Evolutionary conservation across 2,888 invertebrate genomes (phyloP).

Genomic region (Hydrotaea cyrtoneurina): DNA sequence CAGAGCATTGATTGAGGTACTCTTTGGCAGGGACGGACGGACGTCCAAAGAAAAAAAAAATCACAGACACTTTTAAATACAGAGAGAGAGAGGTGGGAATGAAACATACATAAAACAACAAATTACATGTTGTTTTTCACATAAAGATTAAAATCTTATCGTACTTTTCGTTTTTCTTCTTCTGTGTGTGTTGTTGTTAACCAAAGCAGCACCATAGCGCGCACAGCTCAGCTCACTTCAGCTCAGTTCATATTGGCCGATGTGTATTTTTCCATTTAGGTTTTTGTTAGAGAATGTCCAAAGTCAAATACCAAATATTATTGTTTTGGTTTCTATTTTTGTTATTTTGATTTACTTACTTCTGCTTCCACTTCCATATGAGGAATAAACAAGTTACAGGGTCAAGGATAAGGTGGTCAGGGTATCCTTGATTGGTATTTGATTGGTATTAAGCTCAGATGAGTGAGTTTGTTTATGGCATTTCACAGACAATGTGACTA

Average conservation of each 20-base stretch:
- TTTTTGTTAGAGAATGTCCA: background rate
- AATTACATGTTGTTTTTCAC: slow-evolving; percentile 76
- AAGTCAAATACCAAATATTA: slow-evolving; percentile 16
- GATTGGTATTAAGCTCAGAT: too few relatives aligned
- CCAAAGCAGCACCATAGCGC: background rate
- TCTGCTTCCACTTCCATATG: too few relatives aligned
- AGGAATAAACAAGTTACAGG: background rate
- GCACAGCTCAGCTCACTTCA: background rate
- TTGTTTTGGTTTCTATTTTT: slow-evolving; percentile 2
- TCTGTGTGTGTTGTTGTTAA: too few relatives aligned
- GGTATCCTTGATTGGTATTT: too few relatives aligned
- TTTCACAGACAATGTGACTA: too few relatives aligned
- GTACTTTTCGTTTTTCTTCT: background rate
- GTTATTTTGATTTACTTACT: too few relatives aligned
- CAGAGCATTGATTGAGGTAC: background rate
- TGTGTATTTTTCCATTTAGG: background rate
- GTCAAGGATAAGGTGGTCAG: slow-evolving; percentile 1
- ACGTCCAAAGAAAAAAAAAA: slow-evolving; percentile 11
- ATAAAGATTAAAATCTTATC: slow-evolving; percentile 79
- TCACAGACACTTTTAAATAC: background rate
- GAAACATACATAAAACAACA: slow-evolving; percentile 26
- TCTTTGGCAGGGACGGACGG: too few relatives aligned
- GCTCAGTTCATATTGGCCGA: background rate
- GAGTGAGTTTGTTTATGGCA: too few relatives aligned
- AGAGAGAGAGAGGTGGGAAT: background rate